A percentile compares a stretch with the other conserved stretches of the same genome.
These are phyloP conservation scores for Corythaixoides concolor DNA, from an alignment of 2,113 vertebrate species.

Conservation along the genomic window DNA sequence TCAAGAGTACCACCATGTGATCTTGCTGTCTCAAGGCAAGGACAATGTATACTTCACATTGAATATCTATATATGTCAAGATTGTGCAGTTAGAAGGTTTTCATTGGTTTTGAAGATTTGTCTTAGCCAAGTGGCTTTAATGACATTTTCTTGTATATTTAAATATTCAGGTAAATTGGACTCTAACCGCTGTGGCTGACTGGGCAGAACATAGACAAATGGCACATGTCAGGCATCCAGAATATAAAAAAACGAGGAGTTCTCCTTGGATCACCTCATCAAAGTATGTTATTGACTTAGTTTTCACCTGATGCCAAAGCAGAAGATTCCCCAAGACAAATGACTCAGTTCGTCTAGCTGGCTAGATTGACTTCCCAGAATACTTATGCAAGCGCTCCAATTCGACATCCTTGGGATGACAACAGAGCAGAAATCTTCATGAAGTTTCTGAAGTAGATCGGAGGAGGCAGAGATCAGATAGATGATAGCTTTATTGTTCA, in stretches of 20 bases:
- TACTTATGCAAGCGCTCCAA: background rate
- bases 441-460: background rate
- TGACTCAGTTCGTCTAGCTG: background rate
- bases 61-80: background rate
- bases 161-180: background rate
- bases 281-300: background rate
- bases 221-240: background rate
- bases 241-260: background rate
- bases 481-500: background rate
- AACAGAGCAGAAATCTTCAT: background rate
- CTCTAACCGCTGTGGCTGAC: background rate
- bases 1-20: background rate
- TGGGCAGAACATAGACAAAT: background rate
- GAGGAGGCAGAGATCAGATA: background rate
- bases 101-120: background rate
- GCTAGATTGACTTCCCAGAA: background rate
- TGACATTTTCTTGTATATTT: background rate
- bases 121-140: background rate
- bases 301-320: background rate
- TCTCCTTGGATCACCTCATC: background rate
- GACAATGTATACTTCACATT: background rate
- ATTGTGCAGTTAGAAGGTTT: background rate
- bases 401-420: background rate
- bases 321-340: background rate
- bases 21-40: fast-evolving